Conservation (phyloP, 2,797 vertebrate genomes). For the Salmo trutta region DNA sequence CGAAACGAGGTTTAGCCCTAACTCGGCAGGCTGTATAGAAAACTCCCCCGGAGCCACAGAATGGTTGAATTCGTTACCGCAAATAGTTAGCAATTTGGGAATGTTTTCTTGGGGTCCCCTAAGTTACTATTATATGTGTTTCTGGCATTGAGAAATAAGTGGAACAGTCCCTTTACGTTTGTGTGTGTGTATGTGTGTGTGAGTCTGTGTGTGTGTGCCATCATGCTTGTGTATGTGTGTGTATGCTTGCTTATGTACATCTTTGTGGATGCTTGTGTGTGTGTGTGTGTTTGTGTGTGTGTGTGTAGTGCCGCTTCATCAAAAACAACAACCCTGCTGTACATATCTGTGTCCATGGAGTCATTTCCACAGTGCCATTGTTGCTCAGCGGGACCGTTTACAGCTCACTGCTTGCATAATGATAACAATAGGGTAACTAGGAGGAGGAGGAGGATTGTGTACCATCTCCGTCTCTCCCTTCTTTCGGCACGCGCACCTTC, state of each 20-base stretch:
- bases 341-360: conserved; percentile 35
- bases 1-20: too few species aligned
- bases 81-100: too few species aligned
- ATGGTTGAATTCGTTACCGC: too few species aligned
- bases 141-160: too few species aligned
- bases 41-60: too few species aligned
- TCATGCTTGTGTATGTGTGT: too few species aligned
- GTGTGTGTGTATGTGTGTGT: conserved; percentile 29
- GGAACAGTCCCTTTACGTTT: too few species aligned
- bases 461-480: not conserved
- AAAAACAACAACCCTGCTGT: not conserved
- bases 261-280: too few species aligned
- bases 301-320: not conserved
- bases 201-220: conserved; percentile 31
- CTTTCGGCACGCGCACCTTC: not conserved
- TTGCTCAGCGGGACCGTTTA: conserved; percentile 66
- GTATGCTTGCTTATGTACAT: too few species aligned
- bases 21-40: too few species aligned
- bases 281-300: not conserved
- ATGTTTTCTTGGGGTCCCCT: too few species aligned
- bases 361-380: conserved; percentile 57
- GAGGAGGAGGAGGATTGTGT: conserved; percentile 41
- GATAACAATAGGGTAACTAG: conserved; percentile 70
- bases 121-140: too few species aligned
- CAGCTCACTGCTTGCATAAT: conserved; percentile 72